Evolutionary conservation across 2,113 vertebrate genomes (phyloP), one percentile per base, ranked within the genome.

Genomic region (Python bivittatus): DNA sequence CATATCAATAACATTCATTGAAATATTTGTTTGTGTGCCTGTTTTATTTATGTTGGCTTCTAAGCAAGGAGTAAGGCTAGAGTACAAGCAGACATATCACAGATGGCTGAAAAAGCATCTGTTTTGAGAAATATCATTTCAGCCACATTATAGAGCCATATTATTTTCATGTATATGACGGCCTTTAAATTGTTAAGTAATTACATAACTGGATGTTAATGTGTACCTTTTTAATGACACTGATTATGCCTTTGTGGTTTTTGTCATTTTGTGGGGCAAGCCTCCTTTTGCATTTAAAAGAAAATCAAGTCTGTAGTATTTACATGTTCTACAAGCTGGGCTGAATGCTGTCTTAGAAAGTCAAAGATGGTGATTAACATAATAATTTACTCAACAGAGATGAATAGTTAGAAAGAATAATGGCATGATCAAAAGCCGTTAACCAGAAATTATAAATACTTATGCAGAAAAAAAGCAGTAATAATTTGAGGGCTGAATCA

Each of bases 21-120:
- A 94, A 56, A 90, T 0, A 4, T 85, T 94, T 95, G 64, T 93
- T 60, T 44, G 4, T 64, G 22, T 44, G 1, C 27, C 27, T 94
- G 22, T 38, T 97, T 95, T 95, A 95, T 97, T 97, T 97, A 93
- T 96, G 93, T 96, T 94, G 84, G 60, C 93, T 95, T 93, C 86
- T 91, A 95, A 57, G 44, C 84, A 96, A 92, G 92, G 91, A 94
- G 89, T 68, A 94, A 93, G 53, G 12, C 84, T 94, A 1, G 3
- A 60, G 27, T 93, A 94, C 91, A 95, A 92, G 91, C 27, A 96
- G 33, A 88, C 86, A 48, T 89, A 93, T 86, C 91, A 94, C 91
- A 93, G 92, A 94, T 86, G 93, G 93, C 52, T 93, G 57, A 93
- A 72, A 84, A 95, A 95, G 85, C 93, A 94, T 96, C 92, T 97